Conservation (phyloP, 2,113 vertebrate genomes). For the Rynchops niger region DNA sequence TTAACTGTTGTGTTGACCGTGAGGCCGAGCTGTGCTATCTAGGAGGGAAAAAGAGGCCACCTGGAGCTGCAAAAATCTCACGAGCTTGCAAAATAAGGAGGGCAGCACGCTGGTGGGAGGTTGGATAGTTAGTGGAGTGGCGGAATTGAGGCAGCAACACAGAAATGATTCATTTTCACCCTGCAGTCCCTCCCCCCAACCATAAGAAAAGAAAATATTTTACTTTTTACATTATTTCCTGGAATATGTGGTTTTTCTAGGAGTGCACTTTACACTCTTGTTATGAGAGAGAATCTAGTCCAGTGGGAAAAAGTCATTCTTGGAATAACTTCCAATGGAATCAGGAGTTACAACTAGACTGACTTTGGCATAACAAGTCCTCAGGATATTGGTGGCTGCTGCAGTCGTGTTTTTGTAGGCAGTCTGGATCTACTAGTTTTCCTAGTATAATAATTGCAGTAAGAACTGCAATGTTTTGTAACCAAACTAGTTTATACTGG, state of each 20-base stretch:
- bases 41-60: neutral
- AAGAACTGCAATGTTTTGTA: constrained; percentile 45
- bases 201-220: neutral
- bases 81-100: neutral
- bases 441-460: constrained; percentile 42
- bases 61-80: neutral
- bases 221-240: neutral
- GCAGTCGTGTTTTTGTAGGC: constrained; percentile 32
- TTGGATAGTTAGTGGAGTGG: neutral
- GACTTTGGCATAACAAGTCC: neutral
- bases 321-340: constrained; percentile 19
- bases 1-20: neutral
- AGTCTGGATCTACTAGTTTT: constrained; percentile 59
- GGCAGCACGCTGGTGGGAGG: neutral
- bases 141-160: neutral
- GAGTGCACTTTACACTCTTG: neutral
- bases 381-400: constrained; percentile 10
- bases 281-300: neutral
- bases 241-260: neutral
- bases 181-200: neutral
- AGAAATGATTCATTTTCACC: neutral
- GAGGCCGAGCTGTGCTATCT: neutral
- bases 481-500: constrained; percentile 43
- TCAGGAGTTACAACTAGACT: neutral
- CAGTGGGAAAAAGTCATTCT: neutral